Evolutionary conservation across 2,888 invertebrate species (phyloP).

Genomic region (Augochlorella aurata): DNA sequence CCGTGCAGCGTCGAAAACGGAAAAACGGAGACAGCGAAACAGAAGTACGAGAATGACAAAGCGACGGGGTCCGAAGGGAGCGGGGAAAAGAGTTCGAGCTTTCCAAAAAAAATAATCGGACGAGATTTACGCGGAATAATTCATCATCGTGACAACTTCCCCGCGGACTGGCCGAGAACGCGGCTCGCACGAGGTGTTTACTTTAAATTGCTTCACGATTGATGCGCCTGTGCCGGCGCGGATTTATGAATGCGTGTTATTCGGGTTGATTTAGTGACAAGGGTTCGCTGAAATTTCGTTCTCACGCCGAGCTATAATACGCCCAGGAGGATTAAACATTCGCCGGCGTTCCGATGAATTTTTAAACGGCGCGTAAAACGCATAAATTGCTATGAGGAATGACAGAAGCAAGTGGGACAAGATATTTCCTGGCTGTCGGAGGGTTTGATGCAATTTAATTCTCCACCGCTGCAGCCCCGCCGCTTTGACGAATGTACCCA

Average conservation of each 20-base stretch:
- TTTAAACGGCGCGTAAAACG: background rate
- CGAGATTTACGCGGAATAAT: slow-evolving; percentile 15
- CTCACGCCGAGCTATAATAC: background rate
- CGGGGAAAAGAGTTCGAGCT: background rate
- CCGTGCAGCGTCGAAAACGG: background rate
- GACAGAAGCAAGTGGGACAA: slow-evolving; percentile 9
- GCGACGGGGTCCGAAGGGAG: background rate
- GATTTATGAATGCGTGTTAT: slow-evolving; percentile 4
- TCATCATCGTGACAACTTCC: slow-evolving; percentile 8
- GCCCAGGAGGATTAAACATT: background rate
- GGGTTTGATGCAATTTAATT: slow-evolving; percentile 12
- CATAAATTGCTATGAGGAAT: background rate
- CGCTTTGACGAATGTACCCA: background rate
- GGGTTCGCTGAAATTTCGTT: background rate
- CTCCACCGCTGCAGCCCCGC: background rate
- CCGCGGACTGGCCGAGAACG: background rate
- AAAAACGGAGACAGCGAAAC: slow-evolving; percentile 3
- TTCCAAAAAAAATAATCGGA: background rate
- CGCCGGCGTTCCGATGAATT: background rate
- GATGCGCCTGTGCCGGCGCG: background rate
- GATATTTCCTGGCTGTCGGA: background rate
- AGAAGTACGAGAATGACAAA: slow-evolving; percentile 19
- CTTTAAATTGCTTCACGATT: slow-evolving; percentile 12
- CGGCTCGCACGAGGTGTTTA: background rate
- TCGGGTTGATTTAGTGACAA: slow-evolving; percentile 2